Percentiles rank a stretch among this genome's conserved stretches.
Evolutionary conservation across 2,797 vertebrate species (phyloP).

Genomic region (Propithecus deckenii): DNA sequence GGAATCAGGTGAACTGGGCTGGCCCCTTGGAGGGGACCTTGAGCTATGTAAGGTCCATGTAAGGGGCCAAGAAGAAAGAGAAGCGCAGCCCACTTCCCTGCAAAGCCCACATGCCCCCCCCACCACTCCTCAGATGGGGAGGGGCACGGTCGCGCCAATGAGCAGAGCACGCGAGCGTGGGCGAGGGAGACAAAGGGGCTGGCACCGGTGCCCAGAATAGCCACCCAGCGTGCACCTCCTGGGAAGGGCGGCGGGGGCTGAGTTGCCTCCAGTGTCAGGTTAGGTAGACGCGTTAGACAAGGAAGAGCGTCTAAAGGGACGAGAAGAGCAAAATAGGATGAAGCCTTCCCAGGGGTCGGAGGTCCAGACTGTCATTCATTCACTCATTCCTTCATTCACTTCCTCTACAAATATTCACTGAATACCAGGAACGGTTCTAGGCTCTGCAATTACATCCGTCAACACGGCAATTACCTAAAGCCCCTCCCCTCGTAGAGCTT

Average conservation of each 20-base stretch:
- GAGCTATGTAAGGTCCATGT: neutral
- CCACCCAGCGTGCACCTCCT: neutral
- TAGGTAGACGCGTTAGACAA: neutral
- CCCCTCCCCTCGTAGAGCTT: neutral
- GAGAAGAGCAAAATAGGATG: neutral
- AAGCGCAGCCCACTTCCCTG: fast-evolving
- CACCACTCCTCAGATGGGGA: neutral
- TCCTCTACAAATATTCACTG: neutral
- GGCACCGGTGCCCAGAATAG: neutral
- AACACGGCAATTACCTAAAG: neutral
- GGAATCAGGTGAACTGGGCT: no score
- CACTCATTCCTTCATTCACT: no score
- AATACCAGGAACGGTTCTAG: neutral
- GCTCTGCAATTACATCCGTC: neutral
- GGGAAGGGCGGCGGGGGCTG: neutral
- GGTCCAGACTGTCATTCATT: neutral
- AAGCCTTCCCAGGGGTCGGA: neutral
- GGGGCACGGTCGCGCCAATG: neutral
- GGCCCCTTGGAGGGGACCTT: neutral
- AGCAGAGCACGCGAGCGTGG: fast-evolving
- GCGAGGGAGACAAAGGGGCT: no score
- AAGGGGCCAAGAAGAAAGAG: neutral
- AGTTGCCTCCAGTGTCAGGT: neutral
- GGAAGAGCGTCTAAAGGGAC: fast-evolving
- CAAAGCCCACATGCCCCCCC: neutral